Evolutionary conservation across 35 echinoderm and acorn worm genomes (phyloP), one percentile per base, ranked within the genome.

Genomic region (Heliocidaris tuberculata): DNA sequence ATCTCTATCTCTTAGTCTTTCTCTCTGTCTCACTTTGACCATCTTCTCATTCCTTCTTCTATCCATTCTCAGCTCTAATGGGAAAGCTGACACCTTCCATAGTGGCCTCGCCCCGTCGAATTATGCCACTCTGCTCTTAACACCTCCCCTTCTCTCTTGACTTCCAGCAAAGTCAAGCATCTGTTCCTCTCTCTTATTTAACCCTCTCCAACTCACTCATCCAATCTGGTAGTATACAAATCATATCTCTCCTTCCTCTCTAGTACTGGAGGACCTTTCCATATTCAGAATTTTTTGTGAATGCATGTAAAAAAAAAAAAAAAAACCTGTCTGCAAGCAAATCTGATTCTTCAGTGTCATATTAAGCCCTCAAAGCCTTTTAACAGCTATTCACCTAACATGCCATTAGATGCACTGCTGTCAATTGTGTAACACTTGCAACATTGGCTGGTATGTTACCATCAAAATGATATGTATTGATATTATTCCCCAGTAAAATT

Each of bases 101-200:
- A 2, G 19, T 6, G 65, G 65, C 65, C 65, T 78, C 65, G 65
- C 65, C 65, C 65, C 65, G 65, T 78, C 7, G 65, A 78, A 78
- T 89, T 32, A 48, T 32, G 87, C 87, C 87, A 89, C 87, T 89
- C 47, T 89, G 6, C 31, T 89, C 87, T 89, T 89, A 89, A 89
- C 87, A 89, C 87, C 87, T 89, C 47, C 87, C 87, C 29, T 32
- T 48, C 31, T 17, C 47, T 89, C 87, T 48, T 89, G 87, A 89
- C 87, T 89, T 89, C 87, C 29, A 89, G 87, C 87, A n/a, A 89
- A 89, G 32, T 89, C 47, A 16, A 48, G 87, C 87, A 89, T 89
- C 87, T 89, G 87, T 89, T 89, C 87, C 15, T 27, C 27, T 78
- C 27, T 8, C 19, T n/a, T n/a, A 24, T 24, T 78, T 48, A 48